A percentile compares a stretch with the other conserved stretches of the same genome.
phyloP scores from a whole-genome alignment of 2,888 invertebrate species.

The Dasypolia templi region DNA sequence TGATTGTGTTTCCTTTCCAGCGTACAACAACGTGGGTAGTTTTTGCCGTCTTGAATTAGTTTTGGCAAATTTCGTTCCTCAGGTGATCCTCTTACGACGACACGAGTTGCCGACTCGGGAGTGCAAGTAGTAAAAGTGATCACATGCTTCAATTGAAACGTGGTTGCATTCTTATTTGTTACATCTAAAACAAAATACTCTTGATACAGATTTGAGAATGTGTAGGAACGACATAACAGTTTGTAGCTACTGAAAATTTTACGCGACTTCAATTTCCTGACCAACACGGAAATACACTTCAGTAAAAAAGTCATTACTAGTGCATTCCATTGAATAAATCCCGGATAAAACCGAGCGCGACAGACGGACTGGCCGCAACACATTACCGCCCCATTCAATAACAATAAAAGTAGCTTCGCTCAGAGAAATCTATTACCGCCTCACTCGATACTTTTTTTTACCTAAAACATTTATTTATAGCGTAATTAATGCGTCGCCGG shows the following conservation, averaged over 20 bases:
- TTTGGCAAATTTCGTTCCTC: constrained; percentile 41
- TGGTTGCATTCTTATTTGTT: neutral
- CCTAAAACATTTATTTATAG: constrained; percentile 76
- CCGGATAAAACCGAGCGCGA: constrained; percentile 47
- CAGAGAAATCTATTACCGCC: constrained; percentile 60
- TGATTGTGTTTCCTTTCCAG: constrained; percentile 51
- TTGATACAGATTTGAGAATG: too few species aligned
- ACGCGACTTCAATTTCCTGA: constrained; percentile 17
- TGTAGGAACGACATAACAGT: too few species aligned
- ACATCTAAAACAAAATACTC: neutral
- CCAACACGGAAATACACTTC: constrained; percentile 22
- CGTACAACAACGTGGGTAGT: constrained; percentile 30
- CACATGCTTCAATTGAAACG: too few species aligned
- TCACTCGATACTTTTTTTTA: constrained; percentile 62
- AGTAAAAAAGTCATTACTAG: constrained; percentile 48
- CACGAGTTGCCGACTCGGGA: neutral
- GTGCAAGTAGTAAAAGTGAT: neutral
- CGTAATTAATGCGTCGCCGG: constrained; percentile 78
- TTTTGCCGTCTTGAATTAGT: constrained; percentile 35
- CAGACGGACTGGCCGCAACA: constrained; percentile 49
- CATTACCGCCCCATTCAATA: constrained; percentile 63
- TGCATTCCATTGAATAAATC: constrained; percentile 47
- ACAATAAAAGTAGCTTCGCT: constrained; percentile 59
- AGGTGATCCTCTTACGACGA: neutral
- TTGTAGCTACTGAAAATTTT: neutral